Evolutionary conservation across 92 coral and sea anemone genomes (phyloP).

Genomic region (Micromussa lordhowensis): DNA sequence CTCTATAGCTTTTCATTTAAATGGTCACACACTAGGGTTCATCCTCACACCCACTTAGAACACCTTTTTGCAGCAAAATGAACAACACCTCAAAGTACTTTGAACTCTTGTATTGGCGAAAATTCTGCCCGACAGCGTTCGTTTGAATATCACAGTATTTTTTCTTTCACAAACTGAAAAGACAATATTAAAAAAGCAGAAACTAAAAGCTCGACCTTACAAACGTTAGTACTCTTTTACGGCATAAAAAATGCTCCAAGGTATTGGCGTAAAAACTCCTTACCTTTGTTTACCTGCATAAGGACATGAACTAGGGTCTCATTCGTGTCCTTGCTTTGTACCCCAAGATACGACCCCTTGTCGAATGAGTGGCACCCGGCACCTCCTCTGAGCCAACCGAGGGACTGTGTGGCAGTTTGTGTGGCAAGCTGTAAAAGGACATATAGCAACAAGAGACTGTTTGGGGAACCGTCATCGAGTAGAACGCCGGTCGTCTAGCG

Average conservation of each 20-base stretch:
- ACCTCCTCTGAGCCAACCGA: conserved; percentile 94
- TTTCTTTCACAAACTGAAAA: too few relatives aligned
- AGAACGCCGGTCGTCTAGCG: conserved; percentile 30
- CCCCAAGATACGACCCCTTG: conserved; percentile 88
- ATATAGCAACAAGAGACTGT: conserved; percentile 61
- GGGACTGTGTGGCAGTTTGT: conserved; percentile 99
- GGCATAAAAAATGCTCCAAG: background rate
- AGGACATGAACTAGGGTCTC: background rate
- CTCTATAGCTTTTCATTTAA: background rate
- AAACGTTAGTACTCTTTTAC: background rate
- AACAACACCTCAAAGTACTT: background rate
- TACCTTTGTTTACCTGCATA: background rate
- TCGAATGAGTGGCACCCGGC: conserved; percentile 94
- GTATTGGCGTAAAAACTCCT: background rate
- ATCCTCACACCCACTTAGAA: background rate
- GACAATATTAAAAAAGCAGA: too few relatives aligned
- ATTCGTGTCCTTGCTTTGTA: background rate
- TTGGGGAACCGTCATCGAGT: conserved; percentile 55
- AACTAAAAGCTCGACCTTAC: too few relatives aligned
- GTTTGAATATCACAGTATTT: background rate
- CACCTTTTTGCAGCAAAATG: background rate
- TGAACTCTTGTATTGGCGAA: background rate
- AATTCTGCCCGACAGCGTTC: background rate
- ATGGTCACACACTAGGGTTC: background rate
- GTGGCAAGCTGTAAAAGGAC: conserved; percentile 88